Evolutionary conservation across 1,140 invertebrate genomes (phyloP).

Genomic region (Maniola jurtina): DNA sequence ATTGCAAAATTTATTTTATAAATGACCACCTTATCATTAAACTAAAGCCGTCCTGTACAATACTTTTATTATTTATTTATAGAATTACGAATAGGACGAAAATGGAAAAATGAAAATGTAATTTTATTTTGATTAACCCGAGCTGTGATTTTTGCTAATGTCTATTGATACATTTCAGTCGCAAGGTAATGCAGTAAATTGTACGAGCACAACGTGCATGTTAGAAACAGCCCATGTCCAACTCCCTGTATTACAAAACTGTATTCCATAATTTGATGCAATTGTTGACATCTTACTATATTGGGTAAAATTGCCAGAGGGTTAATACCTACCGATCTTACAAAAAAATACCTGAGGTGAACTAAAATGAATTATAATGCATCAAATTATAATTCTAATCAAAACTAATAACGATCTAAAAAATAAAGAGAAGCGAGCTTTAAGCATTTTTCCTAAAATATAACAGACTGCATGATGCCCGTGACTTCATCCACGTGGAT

Average conservation of each 20-base stretch:
- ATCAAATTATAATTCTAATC: no score
- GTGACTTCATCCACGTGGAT: no score
- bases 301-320: no score
- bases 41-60: constrained; percentile 64
- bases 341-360: no score
- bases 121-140: constrained; percentile 75
- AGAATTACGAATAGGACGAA: constrained; percentile 65
- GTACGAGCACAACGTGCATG: constrained; percentile 26
- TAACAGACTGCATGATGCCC: no score
- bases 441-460: no score
- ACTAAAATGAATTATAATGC: no score
- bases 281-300: no score
- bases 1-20: constrained; percentile 38
- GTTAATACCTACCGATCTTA: no score
- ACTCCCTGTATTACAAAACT: background rate
- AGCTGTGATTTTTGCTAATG: constrained; percentile 78
- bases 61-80: constrained; percentile 76
- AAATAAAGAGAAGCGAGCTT: no score
- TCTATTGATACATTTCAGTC: constrained; percentile 54
- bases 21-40: constrained; percentile 60
- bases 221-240: constrained; percentile 1
- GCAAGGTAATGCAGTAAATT: constrained; percentile 30
- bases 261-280: background rate
- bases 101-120: constrained; percentile 66
- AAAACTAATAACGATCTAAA: no score